Conservation (phyloP, 2,113 vertebrate genomes). For the Scomber japonicus region DNA sequence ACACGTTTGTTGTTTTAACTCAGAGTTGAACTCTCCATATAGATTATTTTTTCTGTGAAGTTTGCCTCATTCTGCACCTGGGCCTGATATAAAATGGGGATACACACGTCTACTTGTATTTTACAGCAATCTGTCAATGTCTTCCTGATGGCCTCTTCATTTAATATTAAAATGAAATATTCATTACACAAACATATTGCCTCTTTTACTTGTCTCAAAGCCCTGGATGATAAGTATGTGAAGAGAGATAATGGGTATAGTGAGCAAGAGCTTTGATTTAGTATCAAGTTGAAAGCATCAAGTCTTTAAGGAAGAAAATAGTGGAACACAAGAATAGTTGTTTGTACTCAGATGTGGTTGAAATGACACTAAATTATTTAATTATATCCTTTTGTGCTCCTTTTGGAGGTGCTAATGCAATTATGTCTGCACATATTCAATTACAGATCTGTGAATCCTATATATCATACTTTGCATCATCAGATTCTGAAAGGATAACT, state of each 20-base stretch:
- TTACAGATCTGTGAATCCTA: not conserved
- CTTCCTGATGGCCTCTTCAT: conserved; percentile 16
- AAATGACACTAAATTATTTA: conserved; percentile 26
- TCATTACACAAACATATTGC: conserved; percentile 49
- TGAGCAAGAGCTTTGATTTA: conserved; percentile 15
- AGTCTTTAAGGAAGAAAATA: conserved; percentile 16
- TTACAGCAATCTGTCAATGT: conserved; percentile 2
- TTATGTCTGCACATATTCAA: conserved; percentile 2
- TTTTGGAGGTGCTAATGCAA: conserved; percentile 14
- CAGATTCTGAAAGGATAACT: not conserved
- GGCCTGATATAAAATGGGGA: not conserved
- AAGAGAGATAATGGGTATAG: conserved; percentile 18
- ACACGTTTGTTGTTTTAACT: too few species aligned
- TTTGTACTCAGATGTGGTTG: conserved; percentile 8
- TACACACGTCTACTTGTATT: not conserved
- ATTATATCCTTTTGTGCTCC: conserved; percentile 7
- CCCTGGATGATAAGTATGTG: conserved; percentile 20
- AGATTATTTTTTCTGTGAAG: not conserved
- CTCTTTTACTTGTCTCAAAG: conserved; percentile 25
- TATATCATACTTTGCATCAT: not conserved
- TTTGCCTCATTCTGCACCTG: not conserved
- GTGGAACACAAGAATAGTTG: not conserved
- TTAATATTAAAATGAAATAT: conserved; percentile 42
- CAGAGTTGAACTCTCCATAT: not conserved
- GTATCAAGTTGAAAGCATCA: conserved; percentile 1